Base-by-base conservation (phyloP, 2,113 vertebrate genomes). In the Oncorhynchus mykiss region DNA sequence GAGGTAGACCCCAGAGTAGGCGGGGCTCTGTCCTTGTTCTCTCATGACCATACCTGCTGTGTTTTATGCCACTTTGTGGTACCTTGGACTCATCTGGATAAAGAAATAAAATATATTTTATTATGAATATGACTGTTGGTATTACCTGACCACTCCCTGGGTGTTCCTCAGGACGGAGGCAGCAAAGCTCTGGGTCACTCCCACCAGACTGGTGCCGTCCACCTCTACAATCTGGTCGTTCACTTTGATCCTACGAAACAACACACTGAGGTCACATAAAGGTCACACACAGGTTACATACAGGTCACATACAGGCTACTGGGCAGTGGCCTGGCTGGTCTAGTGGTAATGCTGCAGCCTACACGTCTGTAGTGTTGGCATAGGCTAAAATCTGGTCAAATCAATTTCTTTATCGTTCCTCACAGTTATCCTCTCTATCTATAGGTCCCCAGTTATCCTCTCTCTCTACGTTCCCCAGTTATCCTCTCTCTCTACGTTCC, bases 211-310 rank as follows among this genome's bases (percentile, higher is more conserved):
- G 91, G 96, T 96, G 75, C 97, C 96, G 72, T 99, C 98, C 74
- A 99, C 97, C 91, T 99, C 98, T 80, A 99, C 95, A 49, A 99
- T 99, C 92, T 99, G 98, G 90, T 99, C 98, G 72, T 99, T 99
- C 82, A 99, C 97, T 85, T 95, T 95, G 81, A 99, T 99, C 92
- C 98, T 99, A 79, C 29, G 1, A 3, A 31, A 60, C 14, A 74
- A 27, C 34, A 66, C 16, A 45, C 13, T 14, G 49, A 45, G 49
- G 49, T 54, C 16, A 27, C 70, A 57, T 11, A 57, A 5, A 71
- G 11, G 51, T 18, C 25, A 72, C 48, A 18, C 71, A 59, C 34
- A 9, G 34, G 34, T 39, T 8, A 7, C 34, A 39, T 9, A 39
- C 8, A 39, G 39, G 39, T 22, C 11, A 1, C 7, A 39, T 9